A percentile compares a stretch with the other conserved stretches of the same genome.
These are phyloP conservation scores for Acarapis woodi DNA, from an alignment of 1,140 invertebrate genomes.

Conservation along the genomic window DNA sequence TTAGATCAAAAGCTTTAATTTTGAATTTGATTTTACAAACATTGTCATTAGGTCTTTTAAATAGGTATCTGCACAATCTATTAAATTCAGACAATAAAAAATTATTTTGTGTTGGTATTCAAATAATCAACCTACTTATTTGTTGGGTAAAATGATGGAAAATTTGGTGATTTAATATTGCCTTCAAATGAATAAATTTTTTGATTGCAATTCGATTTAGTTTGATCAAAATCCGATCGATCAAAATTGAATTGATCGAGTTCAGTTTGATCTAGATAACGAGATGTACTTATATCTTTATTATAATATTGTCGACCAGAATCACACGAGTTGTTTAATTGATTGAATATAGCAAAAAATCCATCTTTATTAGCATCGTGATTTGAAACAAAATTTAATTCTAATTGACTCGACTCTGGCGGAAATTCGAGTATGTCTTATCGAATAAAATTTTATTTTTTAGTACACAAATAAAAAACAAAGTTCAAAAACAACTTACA, in stretches of 20 bases:
- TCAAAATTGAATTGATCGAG: no score
- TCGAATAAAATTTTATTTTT: neutral
- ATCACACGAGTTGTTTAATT: conserved; percentile 2
- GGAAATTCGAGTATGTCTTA: no score
- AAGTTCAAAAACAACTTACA: conserved; percentile 10
- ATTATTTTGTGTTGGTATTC: neutral
- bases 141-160: neutral
- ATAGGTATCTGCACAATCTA: no score
- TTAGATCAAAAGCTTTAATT: neutral
- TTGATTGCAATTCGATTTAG: no score
- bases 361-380: conserved; percentile 1
- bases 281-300: no score
- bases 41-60: neutral
- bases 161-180: no score
- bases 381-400: neutral
- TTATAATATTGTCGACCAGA: neutral
- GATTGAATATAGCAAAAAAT: conserved; percentile 1
- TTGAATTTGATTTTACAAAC: conserved; percentile 7
- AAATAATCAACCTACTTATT: neutral
- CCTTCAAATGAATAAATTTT: no score
- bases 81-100: no score
- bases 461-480: conserved; percentile 1
- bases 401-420: no score
- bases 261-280: no score
- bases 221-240: no score